These are phyloP conservation scores for Zosterops japonicus DNA, from an alignment of 2,113 vertebrate genomes.

Conservation along the genomic window DNA sequence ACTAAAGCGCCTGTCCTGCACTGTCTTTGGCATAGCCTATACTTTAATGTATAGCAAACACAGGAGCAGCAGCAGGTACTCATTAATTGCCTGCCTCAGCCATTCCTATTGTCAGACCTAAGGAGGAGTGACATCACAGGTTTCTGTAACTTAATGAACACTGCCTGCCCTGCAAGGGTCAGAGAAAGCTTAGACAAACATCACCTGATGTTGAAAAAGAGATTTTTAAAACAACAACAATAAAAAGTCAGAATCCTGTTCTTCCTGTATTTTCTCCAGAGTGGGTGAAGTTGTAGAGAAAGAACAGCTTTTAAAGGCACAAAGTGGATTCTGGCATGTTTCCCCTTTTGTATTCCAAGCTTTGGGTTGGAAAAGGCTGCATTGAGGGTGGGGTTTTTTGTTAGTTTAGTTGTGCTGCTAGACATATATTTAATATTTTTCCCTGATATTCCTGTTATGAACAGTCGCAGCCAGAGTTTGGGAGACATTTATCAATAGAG, in stretches of 20 bases:
- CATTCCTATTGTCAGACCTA: background rate
- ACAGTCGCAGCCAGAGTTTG: background rate
- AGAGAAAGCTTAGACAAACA: background rate
- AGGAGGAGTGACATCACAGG: background rate
- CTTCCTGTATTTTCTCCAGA: background rate
- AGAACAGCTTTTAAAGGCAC: background rate
- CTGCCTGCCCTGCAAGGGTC: background rate
- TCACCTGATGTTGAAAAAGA: background rate
- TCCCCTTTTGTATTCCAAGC: constrained; percentile 13
- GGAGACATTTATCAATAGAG: background rate
- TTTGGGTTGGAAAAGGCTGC: background rate
- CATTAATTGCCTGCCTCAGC: background rate
- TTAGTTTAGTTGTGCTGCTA: constrained; percentile 1
- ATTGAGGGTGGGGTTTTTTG: background rate
- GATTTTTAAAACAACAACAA: background rate
- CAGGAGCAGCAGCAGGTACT: background rate
- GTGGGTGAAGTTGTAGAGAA: background rate
- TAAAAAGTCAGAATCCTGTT: background rate
- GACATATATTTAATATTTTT: background rate
- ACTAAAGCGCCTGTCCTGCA: background rate
- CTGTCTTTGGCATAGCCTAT: background rate
- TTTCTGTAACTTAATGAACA: background rate
- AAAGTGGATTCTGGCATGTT: background rate
- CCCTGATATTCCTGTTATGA: background rate
- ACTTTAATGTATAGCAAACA: background rate